Base-by-base conservation (phyloP, 2,888 invertebrate genomes). In the Lasioglossum malachurum region DNA sequence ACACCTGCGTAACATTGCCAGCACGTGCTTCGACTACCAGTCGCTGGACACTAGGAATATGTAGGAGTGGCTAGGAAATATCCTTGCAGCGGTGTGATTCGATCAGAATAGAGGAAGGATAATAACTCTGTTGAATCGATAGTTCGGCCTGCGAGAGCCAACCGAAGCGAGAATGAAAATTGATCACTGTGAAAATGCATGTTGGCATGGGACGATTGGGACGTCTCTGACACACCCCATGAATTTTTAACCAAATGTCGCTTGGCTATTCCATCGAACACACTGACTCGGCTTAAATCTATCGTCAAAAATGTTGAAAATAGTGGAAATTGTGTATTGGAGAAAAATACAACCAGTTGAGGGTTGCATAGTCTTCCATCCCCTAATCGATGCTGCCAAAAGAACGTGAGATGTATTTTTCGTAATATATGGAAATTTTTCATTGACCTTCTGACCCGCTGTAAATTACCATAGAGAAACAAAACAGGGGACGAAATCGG, bases 31-130 rank as follows among this genome's bases (percentile, higher is more conserved):
- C 27, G 81, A 71, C 46, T 78, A 69, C 69, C 10, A 69, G 35
- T 46, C n/a, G 49, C 2, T 7, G 67, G 38, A 44, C 76, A 23
- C 19, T 23, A 44, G 73, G 57, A 49, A 69, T 67, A 67, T 23
- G 38, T n/a, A 67, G 73, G 53, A 82, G 64, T 31, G 67, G 64
- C 82, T 74, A 75, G 80, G 80, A 75, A 57, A 80, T 46, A 82
- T 82, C 80, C 82, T 82, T 80, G 80, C 69, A 23, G 57, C 41
- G 4, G 23, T 41, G 41, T 16, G 53, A 76, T 81, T 19, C 31
- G 19, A 76, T 72, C 44, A 19, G 60, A 77, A 72, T 53, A 14
- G 71, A 16, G 23, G 14, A 31, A n/a, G 23, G 46, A 69, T 31
- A 64, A 44, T 27, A 23, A 23, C 64, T 53, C 14, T 5, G 46